A percentile compares a stretch with the other conserved stretches of the same genome.
These are phyloP conservation scores for Bos indicus DNA, from an alignment of 2,113 vertebrate genomes.

Conservation along the genomic window DNA sequence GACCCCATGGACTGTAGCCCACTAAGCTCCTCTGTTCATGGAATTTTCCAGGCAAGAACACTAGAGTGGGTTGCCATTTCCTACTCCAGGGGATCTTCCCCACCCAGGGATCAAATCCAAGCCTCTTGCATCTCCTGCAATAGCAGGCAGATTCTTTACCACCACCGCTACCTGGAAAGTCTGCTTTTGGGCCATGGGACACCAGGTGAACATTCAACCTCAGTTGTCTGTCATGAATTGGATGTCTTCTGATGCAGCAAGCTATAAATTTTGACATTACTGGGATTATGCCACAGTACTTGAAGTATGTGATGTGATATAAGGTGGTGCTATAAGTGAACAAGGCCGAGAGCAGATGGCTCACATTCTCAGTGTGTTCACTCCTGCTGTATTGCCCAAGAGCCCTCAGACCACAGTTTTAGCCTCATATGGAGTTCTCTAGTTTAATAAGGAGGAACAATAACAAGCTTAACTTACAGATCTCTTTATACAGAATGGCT, in stretches of 20 bases:
- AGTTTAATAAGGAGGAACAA: background rate
- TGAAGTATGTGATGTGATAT: background rate
- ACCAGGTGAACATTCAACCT: background rate
- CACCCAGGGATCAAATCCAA: background rate
- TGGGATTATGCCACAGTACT: background rate
- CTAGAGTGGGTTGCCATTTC: background rate
- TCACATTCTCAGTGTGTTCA: background rate
- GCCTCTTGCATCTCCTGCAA: background rate
- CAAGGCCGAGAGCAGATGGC: background rate
- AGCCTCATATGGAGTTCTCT: background rate
- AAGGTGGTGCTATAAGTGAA: background rate
- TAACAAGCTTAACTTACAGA: background rate
- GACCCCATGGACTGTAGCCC: background rate
- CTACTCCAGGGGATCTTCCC: background rate
- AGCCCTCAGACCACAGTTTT: background rate
- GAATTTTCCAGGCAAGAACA: background rate
- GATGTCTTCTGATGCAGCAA: background rate
- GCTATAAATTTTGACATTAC: background rate
- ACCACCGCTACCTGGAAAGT: background rate
- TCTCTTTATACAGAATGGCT: background rate
- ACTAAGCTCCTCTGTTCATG: background rate
- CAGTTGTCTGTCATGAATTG: background rate
- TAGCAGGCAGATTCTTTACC: background rate
- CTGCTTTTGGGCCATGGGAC: background rate
- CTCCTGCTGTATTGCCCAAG: background rate